phyloP scores from a whole-genome alignment of 2,113 vertebrate genomes.

The Porphyrio hochstetteri region DNA sequence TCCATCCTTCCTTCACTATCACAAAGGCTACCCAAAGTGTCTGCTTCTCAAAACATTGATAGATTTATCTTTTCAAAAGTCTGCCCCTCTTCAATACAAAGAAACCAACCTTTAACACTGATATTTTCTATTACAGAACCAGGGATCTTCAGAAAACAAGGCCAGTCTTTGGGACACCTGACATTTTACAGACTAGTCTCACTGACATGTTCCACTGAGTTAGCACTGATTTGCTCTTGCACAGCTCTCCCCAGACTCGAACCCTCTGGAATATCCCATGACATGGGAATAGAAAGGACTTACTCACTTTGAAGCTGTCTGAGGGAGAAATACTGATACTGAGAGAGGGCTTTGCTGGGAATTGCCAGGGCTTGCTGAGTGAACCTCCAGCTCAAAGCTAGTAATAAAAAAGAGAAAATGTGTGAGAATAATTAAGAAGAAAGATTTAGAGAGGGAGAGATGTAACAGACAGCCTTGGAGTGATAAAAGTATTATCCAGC shows the following conservation, averaged over 20 bases:
- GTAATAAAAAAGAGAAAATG: neutral
- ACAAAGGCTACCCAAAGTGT: neutral
- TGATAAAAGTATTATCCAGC: neutral
- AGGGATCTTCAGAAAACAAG: neutral
- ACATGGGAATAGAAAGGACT: neutral
- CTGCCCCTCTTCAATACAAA: neutral
- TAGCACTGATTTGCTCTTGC: neutral
- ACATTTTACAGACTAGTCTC: neutral
- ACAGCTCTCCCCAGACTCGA: neutral
- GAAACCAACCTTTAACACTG: neutral
- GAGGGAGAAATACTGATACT: neutral
- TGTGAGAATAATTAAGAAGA: neutral
- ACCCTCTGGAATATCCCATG: neutral
- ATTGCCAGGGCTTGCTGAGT: neutral
- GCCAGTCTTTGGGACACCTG: neutral
- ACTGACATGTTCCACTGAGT: neutral
- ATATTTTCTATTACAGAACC: neutral
- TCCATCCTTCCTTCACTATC: neutral
- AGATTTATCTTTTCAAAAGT: neutral
- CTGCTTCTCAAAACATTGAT: neutral
- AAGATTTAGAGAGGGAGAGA: constrained; percentile 11
- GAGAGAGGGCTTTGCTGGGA: neutral
- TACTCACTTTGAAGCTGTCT: neutral
- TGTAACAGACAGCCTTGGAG: neutral
- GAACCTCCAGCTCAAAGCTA: neutral